phyloP scores from a whole-genome alignment of 2,113 vertebrate genomes.

The Hylia prasina region DNA sequence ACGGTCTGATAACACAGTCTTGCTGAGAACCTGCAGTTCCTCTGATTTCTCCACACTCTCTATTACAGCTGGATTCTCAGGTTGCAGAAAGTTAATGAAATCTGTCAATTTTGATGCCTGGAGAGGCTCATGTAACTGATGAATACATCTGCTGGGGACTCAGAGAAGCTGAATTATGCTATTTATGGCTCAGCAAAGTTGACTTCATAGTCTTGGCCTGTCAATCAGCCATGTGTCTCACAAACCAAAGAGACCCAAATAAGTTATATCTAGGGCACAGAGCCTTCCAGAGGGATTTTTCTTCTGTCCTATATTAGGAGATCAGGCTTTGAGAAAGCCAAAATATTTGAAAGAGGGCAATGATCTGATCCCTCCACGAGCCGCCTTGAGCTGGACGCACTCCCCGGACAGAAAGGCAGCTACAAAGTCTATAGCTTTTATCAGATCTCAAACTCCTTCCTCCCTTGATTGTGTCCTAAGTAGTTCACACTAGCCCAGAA shows the following conservation, averaged over 20 bases:
- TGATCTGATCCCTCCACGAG: background rate
- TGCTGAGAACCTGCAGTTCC: background rate
- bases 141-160: conserved; percentile 1
- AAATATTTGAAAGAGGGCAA: background rate
- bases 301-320: background rate
- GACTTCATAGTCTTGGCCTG: background rate
- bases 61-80: conserved; percentile 27
- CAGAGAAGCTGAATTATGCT: conserved; percentile 4
- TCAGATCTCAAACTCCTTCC: background rate
- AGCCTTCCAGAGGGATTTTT: background rate
- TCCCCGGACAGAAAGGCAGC: background rate
- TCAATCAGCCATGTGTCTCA: background rate
- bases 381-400: background rate
- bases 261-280: background rate
- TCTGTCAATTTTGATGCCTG: conserved; percentile 28
- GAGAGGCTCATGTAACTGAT: background rate
- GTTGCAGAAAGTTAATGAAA: conserved; percentile 50
- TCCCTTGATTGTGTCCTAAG: background rate
- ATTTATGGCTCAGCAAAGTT: background rate
- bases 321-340: background rate
- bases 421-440: background rate
- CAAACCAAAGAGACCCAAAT: background rate
- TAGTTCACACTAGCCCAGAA: background rate
- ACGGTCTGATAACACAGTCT: conserved; percentile 8
- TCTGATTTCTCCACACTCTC: background rate